Percentiles rank a stretch among this genome's conserved stretches.
Conservation (phyloP, 2,888 invertebrate genomes). For the Epiblema foenella region DNA sequence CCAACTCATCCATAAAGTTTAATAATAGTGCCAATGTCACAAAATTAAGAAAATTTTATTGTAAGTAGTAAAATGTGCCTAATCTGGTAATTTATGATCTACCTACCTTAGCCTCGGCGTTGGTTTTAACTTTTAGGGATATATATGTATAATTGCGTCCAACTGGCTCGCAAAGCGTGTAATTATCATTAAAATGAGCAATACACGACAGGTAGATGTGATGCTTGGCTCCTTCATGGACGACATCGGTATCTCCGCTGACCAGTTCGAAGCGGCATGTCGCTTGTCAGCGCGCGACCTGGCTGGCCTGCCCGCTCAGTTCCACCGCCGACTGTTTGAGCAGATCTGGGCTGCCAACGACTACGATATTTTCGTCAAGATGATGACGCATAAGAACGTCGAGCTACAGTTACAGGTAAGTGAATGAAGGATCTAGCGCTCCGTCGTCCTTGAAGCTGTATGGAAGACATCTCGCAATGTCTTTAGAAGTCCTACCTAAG, state of each 20-base stretch:
- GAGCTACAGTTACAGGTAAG: constrained; percentile 90
- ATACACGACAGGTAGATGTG: constrained; percentile 88
- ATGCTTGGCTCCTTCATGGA: constrained; percentile 97
- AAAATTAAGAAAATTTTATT: no score
- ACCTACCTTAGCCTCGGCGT: no score
- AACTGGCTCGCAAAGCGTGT: neutral
- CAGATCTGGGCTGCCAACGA: constrained; percentile 98
- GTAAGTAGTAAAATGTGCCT: no score
- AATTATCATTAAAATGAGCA: no score
- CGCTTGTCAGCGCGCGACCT: constrained; percentile 75
- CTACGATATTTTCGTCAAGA: constrained; percentile 93
- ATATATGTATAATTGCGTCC: no score
- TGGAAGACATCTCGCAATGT: no score
- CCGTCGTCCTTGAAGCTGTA: neutral
- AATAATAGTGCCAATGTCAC: no score
- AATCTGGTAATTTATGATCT: no score
- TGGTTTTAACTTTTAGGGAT: no score
- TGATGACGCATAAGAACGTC: constrained; percentile 97
- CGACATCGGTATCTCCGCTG: constrained; percentile 94
- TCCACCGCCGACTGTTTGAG: constrained; percentile 86
- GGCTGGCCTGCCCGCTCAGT: constrained; percentile 83
- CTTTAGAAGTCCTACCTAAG: no score
- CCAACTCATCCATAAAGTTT: no score
- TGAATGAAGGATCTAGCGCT: neutral
- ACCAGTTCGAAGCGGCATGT: constrained; percentile 94